Base-by-base conservation (phyloP, 2,113 vertebrate genomes). In the Pholis gunnellus region DNA sequence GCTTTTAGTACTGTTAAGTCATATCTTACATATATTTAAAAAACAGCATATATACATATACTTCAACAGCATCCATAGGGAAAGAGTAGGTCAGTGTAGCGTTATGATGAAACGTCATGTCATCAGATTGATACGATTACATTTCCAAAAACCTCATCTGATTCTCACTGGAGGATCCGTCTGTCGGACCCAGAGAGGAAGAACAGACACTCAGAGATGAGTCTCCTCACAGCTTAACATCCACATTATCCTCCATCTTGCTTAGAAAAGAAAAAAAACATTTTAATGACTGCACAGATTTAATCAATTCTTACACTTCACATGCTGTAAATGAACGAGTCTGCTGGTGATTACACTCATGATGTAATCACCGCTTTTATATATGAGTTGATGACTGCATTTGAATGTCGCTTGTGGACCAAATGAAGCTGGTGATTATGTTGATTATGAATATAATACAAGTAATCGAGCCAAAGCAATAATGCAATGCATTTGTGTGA, bases 251-350 rank as follows among this genome's bases (percentile, higher is more conserved):
- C 50, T 79, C 69, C 50, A 54, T 73, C 40, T 27, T 65, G 5
- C 44, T 46, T 31, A 31, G 76, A 57, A 64, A 36, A 65, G 46
- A 10, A 59, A 38, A 72, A 66, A 2, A 57, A 25, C 17, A 73
- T 42, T 68, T 90, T 86, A 77, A 83, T 68, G 50, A 64, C 78
- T 9, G 50, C 36, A 6, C 60, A 42, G 54, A 84, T 85, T 79
- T 11, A 86, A 89, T 90, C 80, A 82, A 84, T 91, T 54, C 77
- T 68, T 25, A 46, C 61, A 86, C 71, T 76, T 87, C 69, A 83
- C 74, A 44, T n/a, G 27, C 56, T 82, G 70, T 44, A 74, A 78
- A 79, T 69, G 65, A 79, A 89, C 78, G 71, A 82, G 69, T 29
- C 87, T 75, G 6, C 78, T 75, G 85, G 78, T 70, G 59, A 85